These are phyloP conservation scores for Iguana delicatissima DNA, from an alignment of 2,797 vertebrate genomes.

Conservation along the genomic window DNA sequence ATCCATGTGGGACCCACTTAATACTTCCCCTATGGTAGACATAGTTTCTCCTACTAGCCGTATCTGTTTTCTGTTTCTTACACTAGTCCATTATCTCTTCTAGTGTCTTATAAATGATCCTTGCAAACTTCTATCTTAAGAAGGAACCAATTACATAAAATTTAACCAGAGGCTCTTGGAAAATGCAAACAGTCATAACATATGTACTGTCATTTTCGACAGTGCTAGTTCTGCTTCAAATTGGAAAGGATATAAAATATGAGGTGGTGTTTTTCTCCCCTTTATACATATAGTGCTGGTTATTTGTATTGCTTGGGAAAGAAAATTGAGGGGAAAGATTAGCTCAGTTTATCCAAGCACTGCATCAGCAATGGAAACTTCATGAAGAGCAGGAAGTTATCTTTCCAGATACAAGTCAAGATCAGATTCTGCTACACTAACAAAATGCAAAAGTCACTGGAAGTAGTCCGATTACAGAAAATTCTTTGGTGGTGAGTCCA, in stretches of 20 bases:
- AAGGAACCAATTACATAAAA: constrained; percentile 74
- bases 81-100: constrained; percentile 75
- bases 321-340: constrained; percentile 25
- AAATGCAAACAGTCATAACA: constrained; percentile 74
- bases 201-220: constrained; percentile 68
- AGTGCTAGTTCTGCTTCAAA: constrained; percentile 51
- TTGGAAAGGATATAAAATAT: constrained; percentile 65
- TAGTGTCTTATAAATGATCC: constrained; percentile 69
- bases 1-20: constrained; percentile 69
- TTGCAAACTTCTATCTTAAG: constrained; percentile 70
- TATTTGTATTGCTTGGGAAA: constrained; percentile 42
- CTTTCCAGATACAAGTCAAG: constrained; percentile 26
- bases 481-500: background rate
- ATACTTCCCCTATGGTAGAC: constrained; percentile 57
- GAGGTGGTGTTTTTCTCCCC: background rate
- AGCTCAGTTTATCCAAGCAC: background rate
- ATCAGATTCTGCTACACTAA: background rate
- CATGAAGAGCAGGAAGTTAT: rapidly evolving
- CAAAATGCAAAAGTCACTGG: background rate
- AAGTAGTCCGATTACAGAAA: background rate
- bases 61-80: constrained; percentile 81
- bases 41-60: constrained; percentile 67
- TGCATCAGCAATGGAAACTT: constrained; percentile 4
- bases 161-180: constrained; percentile 71
- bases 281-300: constrained; percentile 28